These are phyloP conservation scores for Hycleus phaleratus DNA, from an alignment of 1,140 invertebrate genomes.

Conservation along the genomic window DNA sequence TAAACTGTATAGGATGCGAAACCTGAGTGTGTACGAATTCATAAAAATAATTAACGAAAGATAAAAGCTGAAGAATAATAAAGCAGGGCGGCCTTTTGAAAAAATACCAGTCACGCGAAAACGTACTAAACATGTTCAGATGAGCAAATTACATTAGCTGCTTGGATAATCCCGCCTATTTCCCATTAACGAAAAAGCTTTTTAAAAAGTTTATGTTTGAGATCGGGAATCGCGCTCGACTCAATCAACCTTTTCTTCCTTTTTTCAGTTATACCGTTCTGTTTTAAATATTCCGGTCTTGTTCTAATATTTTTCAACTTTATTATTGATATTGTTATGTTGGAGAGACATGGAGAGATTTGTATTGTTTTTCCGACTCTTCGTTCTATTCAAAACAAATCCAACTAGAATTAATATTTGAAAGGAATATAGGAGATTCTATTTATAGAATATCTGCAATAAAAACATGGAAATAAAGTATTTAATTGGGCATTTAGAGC, in stretches of 20 bases:
- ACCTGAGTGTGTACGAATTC: conserved; percentile 21
- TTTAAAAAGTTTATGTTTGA: conserved; percentile 31
- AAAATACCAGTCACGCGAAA: conserved; percentile 38
- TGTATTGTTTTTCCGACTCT: no score
- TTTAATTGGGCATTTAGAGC: conserved; percentile 33
- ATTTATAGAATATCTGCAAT: conserved; percentile 1
- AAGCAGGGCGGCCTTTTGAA: conserved; percentile 29
- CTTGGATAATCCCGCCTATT: conserved; percentile 35
- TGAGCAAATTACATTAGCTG: conserved; percentile 39
- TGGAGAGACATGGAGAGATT: no score
- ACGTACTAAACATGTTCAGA: conserved; percentile 38
- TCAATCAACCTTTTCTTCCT: conserved; percentile 19
- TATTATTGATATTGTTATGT: neutral
- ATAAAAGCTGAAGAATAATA: conserved; percentile 35
- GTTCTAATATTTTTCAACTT: neutral
- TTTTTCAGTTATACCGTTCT: neutral
- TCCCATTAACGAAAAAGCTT: conserved; percentile 39
- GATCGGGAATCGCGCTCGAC: conserved; percentile 22
- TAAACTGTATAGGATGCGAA: no score
- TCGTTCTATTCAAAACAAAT: no score
- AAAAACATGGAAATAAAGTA: conserved; percentile 32
- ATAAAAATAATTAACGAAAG: conserved; percentile 38
- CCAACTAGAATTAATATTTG: no score
- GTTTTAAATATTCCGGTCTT: neutral
- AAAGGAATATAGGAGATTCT: no score